Evolutionary conservation across 2,888 invertebrate genomes (phyloP).

Genomic region (Blastobasis adustella): DNA sequence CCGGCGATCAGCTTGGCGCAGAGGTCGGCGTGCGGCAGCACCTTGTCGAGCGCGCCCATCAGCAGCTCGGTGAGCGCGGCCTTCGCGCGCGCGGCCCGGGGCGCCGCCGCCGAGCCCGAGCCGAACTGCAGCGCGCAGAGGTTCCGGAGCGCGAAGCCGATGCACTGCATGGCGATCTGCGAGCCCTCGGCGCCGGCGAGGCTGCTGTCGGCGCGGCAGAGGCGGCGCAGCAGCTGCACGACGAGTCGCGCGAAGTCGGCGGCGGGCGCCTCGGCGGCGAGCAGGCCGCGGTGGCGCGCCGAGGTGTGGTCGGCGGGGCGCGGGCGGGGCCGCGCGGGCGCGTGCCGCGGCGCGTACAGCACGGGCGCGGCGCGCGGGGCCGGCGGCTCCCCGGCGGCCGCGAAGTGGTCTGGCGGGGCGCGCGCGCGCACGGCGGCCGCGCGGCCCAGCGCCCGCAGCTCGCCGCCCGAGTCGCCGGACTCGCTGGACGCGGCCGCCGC

Average conservation of each 20-base stretch:
- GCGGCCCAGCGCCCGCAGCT: slow-evolving; percentile 62
- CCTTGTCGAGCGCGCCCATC: slow-evolving; percentile 73
- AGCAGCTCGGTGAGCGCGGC: slow-evolving; percentile 73
- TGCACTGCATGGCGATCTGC: slow-evolving; percentile 72
- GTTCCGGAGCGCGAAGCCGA: slow-evolving; percentile 76
- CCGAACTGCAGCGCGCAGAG: slow-evolving; percentile 77
- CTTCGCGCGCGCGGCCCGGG: slow-evolving; percentile 65
- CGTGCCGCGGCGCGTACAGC: slow-evolving; percentile 37
- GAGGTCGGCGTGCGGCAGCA: slow-evolving; percentile 65
- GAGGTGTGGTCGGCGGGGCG: slow-evolving; percentile 71
- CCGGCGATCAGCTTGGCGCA: slow-evolving; percentile 75
- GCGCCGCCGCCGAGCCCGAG: slow-evolving; percentile 42
- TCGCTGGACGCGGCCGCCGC: slow-evolving; percentile 51
- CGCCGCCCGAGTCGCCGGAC: slow-evolving; percentile 64
- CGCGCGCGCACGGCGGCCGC: slow-evolving; percentile 72
- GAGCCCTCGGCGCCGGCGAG: slow-evolving; percentile 69
- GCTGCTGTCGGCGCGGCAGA: slow-evolving; percentile 70
- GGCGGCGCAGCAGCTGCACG: slow-evolving; percentile 69
- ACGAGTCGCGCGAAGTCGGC: slow-evolving; percentile 75
- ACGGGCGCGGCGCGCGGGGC: slow-evolving; percentile 59
- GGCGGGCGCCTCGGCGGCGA: slow-evolving; percentile 72
- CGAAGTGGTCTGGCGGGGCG: slow-evolving; percentile 76
- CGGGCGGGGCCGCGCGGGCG: slow-evolving; percentile 53
- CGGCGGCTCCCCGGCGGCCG: slow-evolving; percentile 19
- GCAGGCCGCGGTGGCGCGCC: slow-evolving; percentile 71